phyloP scores from a whole-genome alignment of 1,140 invertebrate species.

The Dendrolimus punctatus region DNA sequence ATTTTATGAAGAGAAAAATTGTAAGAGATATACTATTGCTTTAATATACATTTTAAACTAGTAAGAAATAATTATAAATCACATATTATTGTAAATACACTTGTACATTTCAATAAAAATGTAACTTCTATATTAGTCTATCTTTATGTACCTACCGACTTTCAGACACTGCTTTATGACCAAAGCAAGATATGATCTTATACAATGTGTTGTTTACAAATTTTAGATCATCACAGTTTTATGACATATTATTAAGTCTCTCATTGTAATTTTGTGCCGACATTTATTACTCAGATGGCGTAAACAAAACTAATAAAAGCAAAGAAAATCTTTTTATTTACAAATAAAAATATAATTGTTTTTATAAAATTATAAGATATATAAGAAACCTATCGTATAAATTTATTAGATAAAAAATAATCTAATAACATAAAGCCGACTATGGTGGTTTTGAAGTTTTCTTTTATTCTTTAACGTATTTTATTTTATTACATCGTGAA shows the following conservation, averaged over 20 bases:
- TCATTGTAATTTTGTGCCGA: no score
- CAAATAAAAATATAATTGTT: no score
- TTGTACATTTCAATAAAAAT: slow-evolving; percentile 18
- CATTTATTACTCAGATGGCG: no score
- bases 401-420: no score
- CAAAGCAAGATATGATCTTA: slow-evolving; percentile 1
- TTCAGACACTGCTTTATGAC: slow-evolving; percentile 1
- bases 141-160: not conserved
- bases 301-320: no score
- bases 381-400: no score
- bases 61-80: not conserved
- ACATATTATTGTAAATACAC: slow-evolving; percentile 37
- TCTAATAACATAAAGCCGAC: no score
- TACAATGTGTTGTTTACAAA: slow-evolving; percentile 21
- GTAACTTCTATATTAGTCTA: slow-evolving; percentile 19
- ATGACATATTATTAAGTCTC: slow-evolving; percentile 20
- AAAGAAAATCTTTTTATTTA: no score
- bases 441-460: no score
- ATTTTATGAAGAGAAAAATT: slow-evolving; percentile 19
- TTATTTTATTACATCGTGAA: no score
- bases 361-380: no score
- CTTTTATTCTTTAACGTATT: no score
- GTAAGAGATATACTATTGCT: slow-evolving; percentile 9
- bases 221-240: slow-evolving; percentile 17
- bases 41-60: slow-evolving; percentile 11